A percentile compares a stretch with the other conserved stretches of the same genome.
phyloP scores from a whole-genome alignment of 1,140 invertebrate genomes.

The Drosophila miranda region DNA sequence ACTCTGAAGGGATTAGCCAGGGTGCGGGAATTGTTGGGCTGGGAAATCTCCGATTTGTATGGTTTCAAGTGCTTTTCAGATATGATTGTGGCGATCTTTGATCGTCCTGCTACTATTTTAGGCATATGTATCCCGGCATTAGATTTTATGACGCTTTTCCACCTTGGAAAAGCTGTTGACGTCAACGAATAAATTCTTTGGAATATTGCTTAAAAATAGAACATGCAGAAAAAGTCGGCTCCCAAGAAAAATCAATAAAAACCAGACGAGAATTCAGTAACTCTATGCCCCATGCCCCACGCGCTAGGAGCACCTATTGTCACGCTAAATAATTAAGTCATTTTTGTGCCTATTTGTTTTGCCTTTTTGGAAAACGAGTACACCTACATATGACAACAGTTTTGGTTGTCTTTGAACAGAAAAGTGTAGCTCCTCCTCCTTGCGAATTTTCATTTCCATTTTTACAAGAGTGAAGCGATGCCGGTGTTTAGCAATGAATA shows the following conservation, averaged over 20 bases:
- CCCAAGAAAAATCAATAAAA: slow-evolving; percentile 60
- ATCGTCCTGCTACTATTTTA: too few relatives aligned
- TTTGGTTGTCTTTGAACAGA: too few relatives aligned
- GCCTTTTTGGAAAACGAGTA: neutral
- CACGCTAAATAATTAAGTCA: slow-evolving; percentile 63
- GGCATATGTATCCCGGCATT: too few relatives aligned
- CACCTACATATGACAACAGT: slow-evolving; percentile 26
- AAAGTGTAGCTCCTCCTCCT: too few relatives aligned
- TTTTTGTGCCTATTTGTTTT: slow-evolving; percentile 25
- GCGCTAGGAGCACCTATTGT: slow-evolving; percentile 4
- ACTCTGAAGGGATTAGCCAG: slow-evolving; percentile 6
- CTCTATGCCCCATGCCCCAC: too few relatives aligned
- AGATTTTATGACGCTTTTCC: too few relatives aligned
- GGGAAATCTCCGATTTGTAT: neutral
- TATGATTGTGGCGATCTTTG: neutral
- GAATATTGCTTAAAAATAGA: slow-evolving; percentile 58
- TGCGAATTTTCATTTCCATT: too few relatives aligned
- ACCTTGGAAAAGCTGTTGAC: neutral
- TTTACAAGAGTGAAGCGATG: too few relatives aligned
- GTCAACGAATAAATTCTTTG: slow-evolving; percentile 16
- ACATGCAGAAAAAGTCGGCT: slow-evolving; percentile 38
- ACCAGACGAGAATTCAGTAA: slow-evolving; percentile 35
- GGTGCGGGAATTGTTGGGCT: slow-evolving; percentile 11
- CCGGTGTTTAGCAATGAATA: too few relatives aligned
- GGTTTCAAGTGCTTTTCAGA: neutral